Base-by-base conservation (phyloP, 2,797 vertebrate genomes). In the Lophius americanus region DNA sequence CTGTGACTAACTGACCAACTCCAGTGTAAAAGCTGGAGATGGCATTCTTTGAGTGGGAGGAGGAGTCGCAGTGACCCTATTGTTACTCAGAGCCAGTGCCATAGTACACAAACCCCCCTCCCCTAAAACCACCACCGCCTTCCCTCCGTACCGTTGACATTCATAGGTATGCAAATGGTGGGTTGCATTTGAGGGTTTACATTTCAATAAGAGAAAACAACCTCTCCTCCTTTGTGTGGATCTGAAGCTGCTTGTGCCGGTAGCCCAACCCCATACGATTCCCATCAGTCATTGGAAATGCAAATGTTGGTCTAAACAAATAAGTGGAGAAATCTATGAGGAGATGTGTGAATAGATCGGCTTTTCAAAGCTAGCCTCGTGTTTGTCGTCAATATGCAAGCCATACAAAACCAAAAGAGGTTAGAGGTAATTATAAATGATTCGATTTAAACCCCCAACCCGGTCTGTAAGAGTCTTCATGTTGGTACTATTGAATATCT, bases 191-290 rank as follows among this genome's bases (percentile, higher is more conserved):
- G 79, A 62, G 70, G 88, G 79, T 90, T 92, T 82, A 82, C 92
- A 93, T 94, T 88, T 92, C 90, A 93, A 94, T 93, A 56, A 81
- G 88, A 82, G 76, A 86, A 88, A 88, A 84, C 78, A 75, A 73
- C 58, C 81, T 85, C 79, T 90, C 69, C 81, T 82, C 82, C 83
- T 91, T 91, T 91, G 87, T 91, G 68, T 67, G 54, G 47, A 36
- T 43, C 44, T 36, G 42, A 38, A 64, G 70, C 76, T 80, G 76
- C 73, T 76, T 76, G 78, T 75, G 73, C 41, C 9, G 10, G 43
- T 70, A 68, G 50, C 78, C 36, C 65, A 74, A 71, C 77, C 36
- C 65, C 73, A 71, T 59, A 48, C 65, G 65, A 82, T 83, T 84
- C 85, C 85, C 86, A 89, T 81, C 9, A 65, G 75, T 75, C 75